phyloP scores from a whole-genome alignment of 92 coral and sea anemone genomes.

The Metridium senile region DNA sequence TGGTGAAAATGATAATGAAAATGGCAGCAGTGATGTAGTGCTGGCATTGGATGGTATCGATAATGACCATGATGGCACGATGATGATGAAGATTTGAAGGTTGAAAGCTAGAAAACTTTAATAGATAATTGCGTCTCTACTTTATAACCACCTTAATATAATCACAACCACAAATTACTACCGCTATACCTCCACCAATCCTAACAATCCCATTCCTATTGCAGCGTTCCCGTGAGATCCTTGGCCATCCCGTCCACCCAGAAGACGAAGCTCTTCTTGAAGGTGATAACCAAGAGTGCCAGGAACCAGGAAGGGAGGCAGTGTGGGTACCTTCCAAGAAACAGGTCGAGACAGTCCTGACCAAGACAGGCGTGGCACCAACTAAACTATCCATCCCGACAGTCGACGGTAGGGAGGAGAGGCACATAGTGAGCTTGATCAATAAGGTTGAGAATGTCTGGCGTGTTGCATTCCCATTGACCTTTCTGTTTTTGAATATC shows the following conservation, averaged over 20 bases:
- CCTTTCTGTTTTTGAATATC: constrained; percentile 66
- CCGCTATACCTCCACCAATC: no score
- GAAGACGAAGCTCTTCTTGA: constrained; percentile 40
- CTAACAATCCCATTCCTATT: neutral
- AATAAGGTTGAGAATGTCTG: constrained; percentile 75
- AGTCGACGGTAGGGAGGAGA: constrained; percentile 17
- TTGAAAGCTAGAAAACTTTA: no score
- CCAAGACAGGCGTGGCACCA: constrained; percentile 50
- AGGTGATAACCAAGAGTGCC: constrained; percentile 40
- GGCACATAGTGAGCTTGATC: constrained; percentile 53
- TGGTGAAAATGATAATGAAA: no score
- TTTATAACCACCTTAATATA: no score
- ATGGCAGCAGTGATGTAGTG: no score
- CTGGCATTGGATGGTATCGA: no score
- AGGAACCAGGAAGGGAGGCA: constrained; percentile 79
- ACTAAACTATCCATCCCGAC: neutral
- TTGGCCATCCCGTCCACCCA: neutral
- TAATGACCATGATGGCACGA: no score
- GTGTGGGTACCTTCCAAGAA: constrained; percentile 88
- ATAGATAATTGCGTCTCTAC: no score
- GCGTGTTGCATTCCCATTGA: constrained; percentile 76
- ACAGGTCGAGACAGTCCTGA: constrained; percentile 79
- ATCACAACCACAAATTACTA: no score
- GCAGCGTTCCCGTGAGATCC: constrained; percentile 45
- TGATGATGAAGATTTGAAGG: no score